Evolutionary conservation across 30 jellyfish, hydroid and myxozoan genomes (phyloP).

Genomic region (Phacellophora camtschatica): DNA sequence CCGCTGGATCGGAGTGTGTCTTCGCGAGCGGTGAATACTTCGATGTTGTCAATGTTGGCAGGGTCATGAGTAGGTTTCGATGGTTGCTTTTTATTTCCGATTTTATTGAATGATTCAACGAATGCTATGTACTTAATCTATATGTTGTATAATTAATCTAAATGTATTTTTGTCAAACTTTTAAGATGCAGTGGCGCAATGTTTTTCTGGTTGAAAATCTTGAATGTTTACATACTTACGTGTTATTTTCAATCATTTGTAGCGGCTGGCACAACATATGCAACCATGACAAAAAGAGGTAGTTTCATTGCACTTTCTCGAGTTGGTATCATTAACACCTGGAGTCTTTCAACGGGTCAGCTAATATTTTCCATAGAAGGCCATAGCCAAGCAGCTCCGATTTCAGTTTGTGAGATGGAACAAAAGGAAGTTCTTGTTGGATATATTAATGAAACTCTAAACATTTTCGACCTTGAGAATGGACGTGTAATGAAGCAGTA

Average conservation of each 20-base stretch:
- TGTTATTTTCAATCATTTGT: no score
- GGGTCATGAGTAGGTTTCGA: no score
- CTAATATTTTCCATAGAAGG: slow-evolving; percentile 26
- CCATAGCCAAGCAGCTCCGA: slow-evolving; percentile 58
- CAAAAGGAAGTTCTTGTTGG: slow-evolving; percentile 39
- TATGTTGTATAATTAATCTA: no score
- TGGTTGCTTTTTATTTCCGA: no score
- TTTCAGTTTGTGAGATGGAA: slow-evolving; percentile 13
- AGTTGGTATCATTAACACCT: slow-evolving; percentile 40
- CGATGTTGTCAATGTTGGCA: no score
- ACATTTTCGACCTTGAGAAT: slow-evolving; percentile 11
- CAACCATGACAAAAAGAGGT: slow-evolving; percentile 26
- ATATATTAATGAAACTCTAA: background rate
- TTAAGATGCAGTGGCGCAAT: no score
- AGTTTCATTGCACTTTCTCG: slow-evolving; percentile 17
- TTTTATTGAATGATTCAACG: no score
- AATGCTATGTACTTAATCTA: no score
- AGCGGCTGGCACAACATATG: slow-evolving; percentile 62
- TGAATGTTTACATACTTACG: background rate
- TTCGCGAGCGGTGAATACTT: no score
- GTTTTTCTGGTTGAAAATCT: background rate
- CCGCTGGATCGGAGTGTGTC: no score
- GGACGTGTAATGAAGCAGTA: slow-evolving; percentile 36
- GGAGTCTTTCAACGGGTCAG: slow-evolving; percentile 69
- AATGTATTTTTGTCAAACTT: no score